phyloP scores from a whole-genome alignment of 1,140 invertebrate genomes.

The Macrotrachela quadricornifera region DNA sequence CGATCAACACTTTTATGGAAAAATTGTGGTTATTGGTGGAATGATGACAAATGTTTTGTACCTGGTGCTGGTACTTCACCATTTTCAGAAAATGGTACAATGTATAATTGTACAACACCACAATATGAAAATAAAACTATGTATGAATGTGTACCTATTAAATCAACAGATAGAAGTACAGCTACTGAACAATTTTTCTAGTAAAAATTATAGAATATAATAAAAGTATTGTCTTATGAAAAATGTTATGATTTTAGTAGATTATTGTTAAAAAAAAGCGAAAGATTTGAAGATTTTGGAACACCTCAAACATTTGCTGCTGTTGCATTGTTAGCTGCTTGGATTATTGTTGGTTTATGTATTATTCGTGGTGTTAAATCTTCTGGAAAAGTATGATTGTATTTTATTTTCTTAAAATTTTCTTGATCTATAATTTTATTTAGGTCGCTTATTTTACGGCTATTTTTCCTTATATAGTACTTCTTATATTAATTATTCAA shows the following conservation, averaged over 20 bases:
- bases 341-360: conserved; percentile 55
- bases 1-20: conserved; percentile 42
- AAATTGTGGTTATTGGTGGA: conserved; percentile 35
- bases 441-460: conserved; percentile 26
- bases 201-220: background rate
- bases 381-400: conserved; percentile 44
- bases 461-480: conserved; percentile 51
- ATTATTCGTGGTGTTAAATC: conserved; percentile 59
- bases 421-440: background rate
- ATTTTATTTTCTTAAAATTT: background rate
- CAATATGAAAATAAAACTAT: too few species aligned
- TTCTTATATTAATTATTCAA: conserved; percentile 45
- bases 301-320: conserved; percentile 47
- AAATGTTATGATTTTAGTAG: background rate
- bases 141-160: background rate
- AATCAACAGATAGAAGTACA: background rate
- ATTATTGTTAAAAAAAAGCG: background rate
- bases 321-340: conserved; percentile 47
- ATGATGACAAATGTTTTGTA: conserved; percentile 10
- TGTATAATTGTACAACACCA: too few species aligned
- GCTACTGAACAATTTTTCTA: conserved; percentile 2
- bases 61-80: conserved; percentile 31
- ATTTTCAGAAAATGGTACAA: background rate
- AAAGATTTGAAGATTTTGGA: conserved; percentile 43
- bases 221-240: background rate